Conservation (phyloP, 2,888 invertebrate species). For the Ormia ochracea region DNA sequence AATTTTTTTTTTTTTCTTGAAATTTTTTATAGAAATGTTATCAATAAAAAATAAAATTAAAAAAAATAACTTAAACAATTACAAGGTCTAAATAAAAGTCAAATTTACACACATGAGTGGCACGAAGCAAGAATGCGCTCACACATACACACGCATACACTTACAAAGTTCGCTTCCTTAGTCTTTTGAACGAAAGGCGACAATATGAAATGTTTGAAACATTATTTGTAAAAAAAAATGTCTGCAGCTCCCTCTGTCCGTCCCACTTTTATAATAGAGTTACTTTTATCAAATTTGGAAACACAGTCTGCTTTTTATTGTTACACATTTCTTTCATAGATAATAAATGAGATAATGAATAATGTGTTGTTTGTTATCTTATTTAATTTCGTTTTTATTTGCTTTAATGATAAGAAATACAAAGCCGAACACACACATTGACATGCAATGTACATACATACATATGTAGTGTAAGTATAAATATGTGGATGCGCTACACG, state of each 20-base stretch:
- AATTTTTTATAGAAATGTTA: constrained; percentile 50
- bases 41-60: constrained; percentile 36
- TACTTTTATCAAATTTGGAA: constrained; percentile 37
- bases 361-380: constrained; percentile 35
- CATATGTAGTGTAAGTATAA: too few species aligned
- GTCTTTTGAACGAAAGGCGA: constrained; percentile 53
- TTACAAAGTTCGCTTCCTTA: constrained; percentile 57
- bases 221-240: too few species aligned
- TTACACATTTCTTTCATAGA: constrained; percentile 28
- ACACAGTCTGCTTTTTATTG: not conserved
- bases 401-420: constrained; percentile 44
- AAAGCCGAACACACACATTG: too few species aligned
- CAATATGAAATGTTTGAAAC: constrained; percentile 28
- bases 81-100: constrained; percentile 56
- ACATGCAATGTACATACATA: not conserved
- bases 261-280: constrained; percentile 13
- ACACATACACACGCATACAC: not conserved
- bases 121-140: not conserved
- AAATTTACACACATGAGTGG: constrained; percentile 24
- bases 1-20: constrained; percentile 18
- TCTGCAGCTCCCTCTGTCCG: not conserved
- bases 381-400: constrained; percentile 35
- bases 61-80: constrained; percentile 46
- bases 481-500: too few species aligned
- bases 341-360: constrained; percentile 48